Percentiles rank a stretch among this genome's conserved stretches.
phyloP scores from a whole-genome alignment of 2,113 vertebrate genomes.

The Leucoraja erinaceus region DNA sequence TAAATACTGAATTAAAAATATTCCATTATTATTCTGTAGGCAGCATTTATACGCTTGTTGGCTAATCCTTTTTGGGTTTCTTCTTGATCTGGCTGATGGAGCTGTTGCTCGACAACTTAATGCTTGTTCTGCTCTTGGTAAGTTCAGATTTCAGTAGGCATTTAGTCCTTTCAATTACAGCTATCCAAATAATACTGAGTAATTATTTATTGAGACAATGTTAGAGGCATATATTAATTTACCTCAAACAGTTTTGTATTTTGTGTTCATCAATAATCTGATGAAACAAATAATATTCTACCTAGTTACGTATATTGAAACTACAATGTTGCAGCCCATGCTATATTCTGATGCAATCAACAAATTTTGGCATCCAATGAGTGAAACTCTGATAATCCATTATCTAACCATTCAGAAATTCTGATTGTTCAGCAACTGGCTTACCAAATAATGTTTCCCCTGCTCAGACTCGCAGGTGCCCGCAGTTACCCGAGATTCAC shows the following conservation, averaged over 20 bases:
- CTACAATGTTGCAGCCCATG: neutral
- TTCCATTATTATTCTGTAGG: constrained; percentile 51
- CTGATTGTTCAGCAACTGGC: too few species aligned
- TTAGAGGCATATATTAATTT: neutral
- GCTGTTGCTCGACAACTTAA: constrained; percentile 72
- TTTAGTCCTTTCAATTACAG: neutral
- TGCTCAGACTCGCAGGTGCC: too few species aligned
- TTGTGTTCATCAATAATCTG: neutral
- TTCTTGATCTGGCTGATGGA: constrained; percentile 77
- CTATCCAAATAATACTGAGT: neutral
- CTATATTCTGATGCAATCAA: neutral
- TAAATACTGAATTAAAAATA: neutral
- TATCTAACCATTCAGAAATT: too few species aligned
- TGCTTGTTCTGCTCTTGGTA: constrained; percentile 74
- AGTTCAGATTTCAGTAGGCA: constrained; percentile 49
- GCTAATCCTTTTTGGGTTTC: constrained; percentile 81
- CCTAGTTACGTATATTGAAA: neutral
- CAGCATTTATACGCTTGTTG: constrained; percentile 74
- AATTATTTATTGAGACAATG: neutral
- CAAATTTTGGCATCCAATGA: neutral
- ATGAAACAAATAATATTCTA: too few species aligned
- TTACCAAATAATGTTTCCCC: too few species aligned
- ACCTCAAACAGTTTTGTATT: neutral
- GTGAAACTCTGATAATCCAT: too few species aligned
- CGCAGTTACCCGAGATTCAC: too few species aligned